Evolutionary conservation across 2,888 invertebrate species (phyloP), one percentile per base, ranked within the genome.

Genomic region (Stegana nigrithorax): DNA sequence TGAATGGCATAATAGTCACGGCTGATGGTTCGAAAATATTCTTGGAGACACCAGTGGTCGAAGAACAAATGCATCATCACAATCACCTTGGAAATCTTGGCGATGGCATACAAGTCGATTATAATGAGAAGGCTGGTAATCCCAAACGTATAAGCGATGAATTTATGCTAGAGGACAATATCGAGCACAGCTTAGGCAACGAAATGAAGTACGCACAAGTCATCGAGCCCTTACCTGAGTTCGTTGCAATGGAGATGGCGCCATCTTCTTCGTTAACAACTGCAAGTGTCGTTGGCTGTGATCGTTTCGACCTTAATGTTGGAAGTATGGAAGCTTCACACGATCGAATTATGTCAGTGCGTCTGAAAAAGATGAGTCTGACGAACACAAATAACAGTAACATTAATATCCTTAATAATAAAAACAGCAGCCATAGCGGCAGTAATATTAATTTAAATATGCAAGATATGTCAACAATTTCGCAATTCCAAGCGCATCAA

Each of bases 111-210:
- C 63, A 67, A 45, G 39, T 63, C 3, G 73, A 78, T 58, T 55
- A 66, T 8, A 69, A 65, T 50, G 80, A 81, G 47, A 73, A 74
- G 58, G 68, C 74, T 6, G 76, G 77, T 27, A 83, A 83, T 62
- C 86, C 85, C 26, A 85, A 86, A 70, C 83, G 85, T 45, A 73
- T 85, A 27, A 85, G 84, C 67, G 85, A 86, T 72, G 85, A 85
- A 64, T 85, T 86, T 64, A 75, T 81, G 63, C 70, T 78, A 55
- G 73, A 73, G 0, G 82, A 81, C 58, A 79, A 81, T 26, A 59
- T 58, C 6, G 51, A 57, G 12, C 61, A 53, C 3, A 58, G 63
- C 5, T 27, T 23, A 14, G 14, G 29, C 21, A 47, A 19, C 21
- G 62, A 63, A 29, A 42, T 21, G 17, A 32, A 25, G 1, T 29